Base-by-base conservation (phyloP, 2,113 vertebrate species). In the Rhabdomys dilectus region DNA sequence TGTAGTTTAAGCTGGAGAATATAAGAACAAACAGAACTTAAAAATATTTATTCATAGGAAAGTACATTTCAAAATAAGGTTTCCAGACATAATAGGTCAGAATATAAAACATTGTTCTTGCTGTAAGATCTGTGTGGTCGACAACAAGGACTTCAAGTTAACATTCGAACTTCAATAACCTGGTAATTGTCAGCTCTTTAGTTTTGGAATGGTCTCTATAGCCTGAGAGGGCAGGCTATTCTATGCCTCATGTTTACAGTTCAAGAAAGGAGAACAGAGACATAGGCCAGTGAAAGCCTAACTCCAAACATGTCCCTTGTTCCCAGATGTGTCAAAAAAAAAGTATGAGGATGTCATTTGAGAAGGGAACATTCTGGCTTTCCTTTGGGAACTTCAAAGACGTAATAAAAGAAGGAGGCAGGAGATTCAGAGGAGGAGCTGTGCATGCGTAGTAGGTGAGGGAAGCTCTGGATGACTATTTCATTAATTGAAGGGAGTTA, bases 21-120 rank as follows among this genome's bases (percentile, higher is more conserved):
- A 76, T n/a, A 91, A 72, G 53, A 91, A 76, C 42, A 45, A 36
- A 77, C 16, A 81, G 45, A 77, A 88, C 56, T 75, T 75, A n/a
- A 94, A 75, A 85, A 70, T 51, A 56, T 95, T 94, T 77, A 91
- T 85, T 85, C 6, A 66, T 82, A 60, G 10, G 29, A 15, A 22
- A 77, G 3, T 68, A 4, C n/a, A 91, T 95, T 93, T 89, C 9
- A 60, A 53, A 76, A 62, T 60, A 75, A 78, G 6, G 48, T 0
- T 36, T 13, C 29, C 51, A n/a, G 13, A 7, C 56, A 7, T 36
- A 68, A 15, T 62, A 56, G 7, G 3, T 93, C 3, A 56, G 84
- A 68, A 62, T 0, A 82, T 60, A 34, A 88, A 39, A 66, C 82
- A 0, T 0, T 45, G 88, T 92, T 95, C 36, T 82, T 73, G 42